Evolutionary conservation across 2,888 invertebrate genomes (phyloP), one percentile per base, ranked within the genome.

Genomic region (Mechanitis messenoides): DNA sequence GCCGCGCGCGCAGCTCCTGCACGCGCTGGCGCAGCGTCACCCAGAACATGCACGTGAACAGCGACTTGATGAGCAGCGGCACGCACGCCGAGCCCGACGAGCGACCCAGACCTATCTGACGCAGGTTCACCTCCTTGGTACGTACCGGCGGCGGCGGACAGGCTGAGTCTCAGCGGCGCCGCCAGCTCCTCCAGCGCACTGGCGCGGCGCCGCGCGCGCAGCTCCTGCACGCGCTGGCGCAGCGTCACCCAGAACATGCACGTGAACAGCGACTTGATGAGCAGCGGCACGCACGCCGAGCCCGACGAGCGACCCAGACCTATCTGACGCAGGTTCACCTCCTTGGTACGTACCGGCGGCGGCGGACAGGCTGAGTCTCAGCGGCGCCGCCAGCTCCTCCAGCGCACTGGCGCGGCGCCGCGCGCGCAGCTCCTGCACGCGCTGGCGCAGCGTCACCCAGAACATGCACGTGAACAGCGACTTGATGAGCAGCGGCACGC

Each of bases 191-290:
- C 92, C 64, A 94, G 80, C n/a, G 93, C 92, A 57, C 93, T 92
- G 31, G 92, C 92, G 57, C 93, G 92, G 31, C 92, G 92, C 69
- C 92, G 91, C 67, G 93, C 92, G 60, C 92, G 91, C 66, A 93
- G 91, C 84, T 98, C 98, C 72, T 96, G 94, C 75, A 96, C 93
- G 79, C 95, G 95, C 83, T 98, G 98, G 11, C 97, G 92, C 80
- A 98, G 90, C 11, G 98, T 98, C 70, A 98, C 93, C 97, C 98
- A 98, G 87, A 99, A 98, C 95, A 98, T 96, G 62, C 95, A 91
- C 57, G 97, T 96, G 85, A 96, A 98, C 61, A 95, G 82, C 54
- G 96, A 95, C 92, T 96, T 96, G 54, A 95, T 93, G 55, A 95
- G 87, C 69, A 98, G 92, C 38, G 96, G 94, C 75, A 94, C 92